Evolutionary conservation across 2,113 vertebrate species (phyloP).

Genomic region (Glareola pratincola): DNA sequence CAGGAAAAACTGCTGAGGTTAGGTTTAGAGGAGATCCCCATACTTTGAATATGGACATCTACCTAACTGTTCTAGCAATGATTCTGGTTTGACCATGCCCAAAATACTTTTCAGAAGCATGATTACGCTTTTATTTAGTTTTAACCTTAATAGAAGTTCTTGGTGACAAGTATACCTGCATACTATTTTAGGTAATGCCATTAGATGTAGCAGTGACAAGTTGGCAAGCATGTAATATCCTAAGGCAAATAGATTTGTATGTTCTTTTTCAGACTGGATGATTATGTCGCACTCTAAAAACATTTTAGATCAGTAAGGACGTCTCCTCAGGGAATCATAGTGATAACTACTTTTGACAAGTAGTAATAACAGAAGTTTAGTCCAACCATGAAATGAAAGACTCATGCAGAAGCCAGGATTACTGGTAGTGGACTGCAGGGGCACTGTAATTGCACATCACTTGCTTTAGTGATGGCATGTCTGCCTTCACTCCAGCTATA

Average conservation of each 20-base stretch:
- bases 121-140: not conserved
- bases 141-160: not conserved
- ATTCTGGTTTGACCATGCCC: not conserved
- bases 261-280: slow-evolving; percentile 45
- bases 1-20: not conserved
- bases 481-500: not conserved
- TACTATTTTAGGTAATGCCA: not conserved
- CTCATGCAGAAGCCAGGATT: not conserved
- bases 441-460: not conserved
- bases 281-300: slow-evolving; percentile 38
- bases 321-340: slow-evolving; percentile 19
- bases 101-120: not conserved
- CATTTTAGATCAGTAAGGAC: slow-evolving; percentile 39
- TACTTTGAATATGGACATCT: not conserved
- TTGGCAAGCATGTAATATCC: slow-evolving; percentile 35
- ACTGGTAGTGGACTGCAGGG: slow-evolving; percentile 7
- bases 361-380: slow-evolving; percentile 50
- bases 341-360: slow-evolving; percentile 61
- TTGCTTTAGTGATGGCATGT: not conserved
- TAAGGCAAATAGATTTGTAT: slow-evolving; percentile 50
- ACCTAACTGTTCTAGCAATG: not conserved
- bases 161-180: not conserved
- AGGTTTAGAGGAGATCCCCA: not conserved
- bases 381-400: slow-evolving; percentile 1
- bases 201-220: slow-evolving; percentile 27